Evolutionary conservation across 23 tunicate species (phyloP), one percentile per base, ranked within the genome.

Genomic region (Phallusia fumigata): DNA sequence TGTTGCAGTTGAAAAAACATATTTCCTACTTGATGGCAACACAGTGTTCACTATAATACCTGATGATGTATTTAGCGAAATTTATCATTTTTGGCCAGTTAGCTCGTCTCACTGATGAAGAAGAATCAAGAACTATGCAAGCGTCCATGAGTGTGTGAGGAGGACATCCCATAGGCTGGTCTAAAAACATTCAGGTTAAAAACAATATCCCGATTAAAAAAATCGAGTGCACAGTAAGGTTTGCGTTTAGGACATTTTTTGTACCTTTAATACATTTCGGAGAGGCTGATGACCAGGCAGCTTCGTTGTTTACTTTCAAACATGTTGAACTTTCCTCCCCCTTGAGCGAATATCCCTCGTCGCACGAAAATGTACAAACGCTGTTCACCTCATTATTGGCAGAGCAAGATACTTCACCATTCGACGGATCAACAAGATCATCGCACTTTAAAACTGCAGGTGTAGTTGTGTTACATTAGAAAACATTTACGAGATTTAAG

Each of bases 51-150:
- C n/a, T n/a, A n/a, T n/a, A n/a, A n/a, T n/a, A 58, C 69, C 69
- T 58, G 69, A 58, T 58, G 13, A 58, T 58, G 69, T 21, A 24
- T 58, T 58, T 58, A 3, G 69, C 69, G 69, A 58, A 58, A 24
- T 58, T 58, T 11, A 58, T 58, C 69, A 58, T 58, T 22, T 22
- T 21, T 21, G 69, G 69, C 69, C 69, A 58, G 28, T 58, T 58
- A 22, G 28, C 28, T 13, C 16, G 69, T 58, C 69, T 58, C 28
- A 58, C 69, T 6, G 69, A 58, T 58, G 69, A 58, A 8, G 69
- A 58, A 6, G 69, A 58, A 58, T 58, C 69, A 58, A 58, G 69
- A 58, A 58, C 16, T 1, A 58, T 58, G 69, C 69, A 58, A 58
- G 69, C 69, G 28, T 58, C 69, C 69, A 58, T 58, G 69, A 22